These are phyloP conservation scores for Emmelina monodactyla DNA, from an alignment of 2,888 invertebrate genomes.

Conservation along the genomic window DNA sequence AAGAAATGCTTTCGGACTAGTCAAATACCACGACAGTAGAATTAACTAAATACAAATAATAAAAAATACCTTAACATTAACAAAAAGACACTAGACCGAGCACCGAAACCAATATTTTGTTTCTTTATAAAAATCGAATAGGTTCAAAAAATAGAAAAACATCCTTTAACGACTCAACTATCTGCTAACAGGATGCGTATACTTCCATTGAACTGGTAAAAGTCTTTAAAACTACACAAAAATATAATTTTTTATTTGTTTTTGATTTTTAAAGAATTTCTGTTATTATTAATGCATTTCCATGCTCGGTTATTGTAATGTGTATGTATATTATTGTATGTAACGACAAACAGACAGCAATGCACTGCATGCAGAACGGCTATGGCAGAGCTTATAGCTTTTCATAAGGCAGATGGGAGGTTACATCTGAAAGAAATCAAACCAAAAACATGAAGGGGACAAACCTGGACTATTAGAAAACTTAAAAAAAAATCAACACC, in stretches of 20 bases:
- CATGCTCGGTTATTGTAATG: neutral
- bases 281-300: neutral
- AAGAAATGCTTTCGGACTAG: constrained; percentile 36
- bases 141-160: neutral
- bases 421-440: constrained; percentile 84
- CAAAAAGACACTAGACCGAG: constrained; percentile 26
- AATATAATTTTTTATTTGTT: too few species aligned
- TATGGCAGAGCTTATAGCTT: constrained; percentile 79
- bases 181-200: too few species aligned
- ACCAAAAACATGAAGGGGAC: constrained; percentile 33
- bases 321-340: neutral
- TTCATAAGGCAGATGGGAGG: constrained; percentile 90
- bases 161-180: too few species aligned
- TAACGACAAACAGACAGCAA: constrained; percentile 42
- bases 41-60: constrained; percentile 24
- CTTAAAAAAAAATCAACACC: too few species aligned
- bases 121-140: neutral
- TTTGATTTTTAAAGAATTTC: constrained; percentile 1
- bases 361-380: constrained; percentile 59
- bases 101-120: constrained; percentile 25
- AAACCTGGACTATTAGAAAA: too few species aligned
- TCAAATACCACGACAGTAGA: constrained; percentile 31
- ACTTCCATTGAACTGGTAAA: too few species aligned
- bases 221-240: too few species aligned
- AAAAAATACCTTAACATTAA: constrained; percentile 21